A percentile compares a stretch with the other conserved stretches of the same genome.
Conservation (phyloP, 2,113 vertebrate species). For the Coreoperca whiteheadi region DNA sequence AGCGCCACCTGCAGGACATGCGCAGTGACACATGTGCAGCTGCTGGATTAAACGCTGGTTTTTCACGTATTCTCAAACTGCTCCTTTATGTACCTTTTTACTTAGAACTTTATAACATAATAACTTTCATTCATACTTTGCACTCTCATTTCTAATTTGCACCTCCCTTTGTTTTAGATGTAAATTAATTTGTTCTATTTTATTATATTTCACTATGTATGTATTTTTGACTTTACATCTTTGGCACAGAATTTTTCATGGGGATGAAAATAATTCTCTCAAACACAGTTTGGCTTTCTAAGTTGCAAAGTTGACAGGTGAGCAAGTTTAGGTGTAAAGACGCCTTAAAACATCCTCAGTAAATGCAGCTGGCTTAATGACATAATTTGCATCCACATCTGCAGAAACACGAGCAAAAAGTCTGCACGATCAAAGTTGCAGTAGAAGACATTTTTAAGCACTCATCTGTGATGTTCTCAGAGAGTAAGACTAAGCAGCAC, state of each 20-base stretch:
- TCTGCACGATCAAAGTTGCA: slow-evolving; percentile 3
- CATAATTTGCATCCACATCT: neutral
- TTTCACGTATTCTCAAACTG: neutral
- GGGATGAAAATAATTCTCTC: neutral
- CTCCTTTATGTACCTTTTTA: neutral
- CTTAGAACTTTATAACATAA: no score
- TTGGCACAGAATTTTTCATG: neutral
- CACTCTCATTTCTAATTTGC: neutral
- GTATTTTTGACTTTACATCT: neutral
- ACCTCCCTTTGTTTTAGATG: neutral
- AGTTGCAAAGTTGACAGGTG: neutral
- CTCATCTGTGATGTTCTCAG: neutral
- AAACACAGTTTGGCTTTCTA: neutral
- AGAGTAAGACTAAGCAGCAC: neutral
- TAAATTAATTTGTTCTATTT: neutral
- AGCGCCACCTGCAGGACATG: slow-evolving; percentile 69
- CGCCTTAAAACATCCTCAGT: neutral
- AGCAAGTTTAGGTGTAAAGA: neutral
- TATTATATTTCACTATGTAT: neutral
- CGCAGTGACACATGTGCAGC: neutral
- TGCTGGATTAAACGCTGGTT: no score
- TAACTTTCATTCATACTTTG: no score
- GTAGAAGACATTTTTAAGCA: neutral
- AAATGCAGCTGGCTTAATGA: neutral
- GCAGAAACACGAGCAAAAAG: neutral